These are phyloP conservation scores for Hydrocynus forskahlii DNA, from an alignment of 2,797 vertebrate species.

Conservation along the genomic window DNA sequence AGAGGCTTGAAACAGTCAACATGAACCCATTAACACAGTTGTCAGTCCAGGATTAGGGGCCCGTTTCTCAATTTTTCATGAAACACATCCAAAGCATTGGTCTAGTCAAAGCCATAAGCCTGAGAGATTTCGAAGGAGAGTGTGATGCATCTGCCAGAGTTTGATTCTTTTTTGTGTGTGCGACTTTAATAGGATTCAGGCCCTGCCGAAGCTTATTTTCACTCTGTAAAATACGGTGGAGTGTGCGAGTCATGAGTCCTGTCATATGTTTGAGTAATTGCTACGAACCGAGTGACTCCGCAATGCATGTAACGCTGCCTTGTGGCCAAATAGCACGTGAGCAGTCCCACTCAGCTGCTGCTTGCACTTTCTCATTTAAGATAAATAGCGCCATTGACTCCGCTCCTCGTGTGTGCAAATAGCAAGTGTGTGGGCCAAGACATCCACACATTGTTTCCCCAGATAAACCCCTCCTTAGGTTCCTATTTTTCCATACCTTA, in stretches of 20 bases:
- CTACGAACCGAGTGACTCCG: conserved; percentile 68
- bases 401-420: conserved; percentile 39
- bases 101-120: conserved; percentile 22
- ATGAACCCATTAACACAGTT: conserved; percentile 51
- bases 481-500: conserved; percentile 35
- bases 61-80: conserved; percentile 40
- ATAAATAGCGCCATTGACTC: conserved; percentile 42
- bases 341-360: conserved; percentile 41
- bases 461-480: conserved; percentile 34
- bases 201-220: conserved; percentile 56
- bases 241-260: conserved; percentile 66
- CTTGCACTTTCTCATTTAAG: conserved; percentile 47
- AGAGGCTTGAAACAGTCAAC: conserved; percentile 29
- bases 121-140: conserved; percentile 37
- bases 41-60: conserved; percentile 29
- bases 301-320: conserved; percentile 54
- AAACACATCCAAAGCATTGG: conserved; percentile 24
- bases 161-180: conserved; percentile 43
- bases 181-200: conserved; percentile 64
- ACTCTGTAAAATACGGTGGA: conserved; percentile 61
- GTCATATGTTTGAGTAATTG: conserved; percentile 66
- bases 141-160: conserved; percentile 53
- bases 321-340: conserved; percentile 56
- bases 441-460: conserved; percentile 32
- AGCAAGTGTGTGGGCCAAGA: conserved; percentile 39